phyloP scores from a whole-genome alignment of 30 jellyfish, hydroid and myxozoan genomes.

The Pelagia noctiluca region DNA sequence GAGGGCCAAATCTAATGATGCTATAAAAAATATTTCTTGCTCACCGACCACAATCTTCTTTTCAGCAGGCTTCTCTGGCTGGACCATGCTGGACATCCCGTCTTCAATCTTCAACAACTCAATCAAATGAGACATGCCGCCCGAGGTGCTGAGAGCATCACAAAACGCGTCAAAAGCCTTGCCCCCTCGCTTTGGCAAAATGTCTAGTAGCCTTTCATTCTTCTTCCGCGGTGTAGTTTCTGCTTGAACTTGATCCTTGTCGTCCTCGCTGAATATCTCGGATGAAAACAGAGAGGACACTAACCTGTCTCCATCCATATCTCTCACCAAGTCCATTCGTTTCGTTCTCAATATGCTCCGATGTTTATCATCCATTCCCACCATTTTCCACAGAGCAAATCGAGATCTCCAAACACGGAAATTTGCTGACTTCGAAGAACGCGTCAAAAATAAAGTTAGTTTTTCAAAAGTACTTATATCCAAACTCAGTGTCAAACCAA shows the following conservation, averaged over 20 bases:
- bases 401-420: no score
- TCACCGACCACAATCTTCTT: conserved; percentile 10
- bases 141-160: conserved; percentile 46
- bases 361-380: conserved; percentile 85
- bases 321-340: conserved; percentile 76
- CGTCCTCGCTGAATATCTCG: conserved; percentile 71
- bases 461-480: no score
- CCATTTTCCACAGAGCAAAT: conserved; percentile 40
- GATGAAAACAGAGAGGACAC: conserved; percentile 54
- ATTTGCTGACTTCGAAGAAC: no score
- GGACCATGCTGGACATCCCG: conserved; percentile 5
- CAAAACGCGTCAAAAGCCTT: conserved; percentile 78
- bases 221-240: conserved; percentile 64
- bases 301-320: conserved; percentile 76
- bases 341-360: conserved; percentile 76
- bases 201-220: conserved; percentile 85
- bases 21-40: not conserved
- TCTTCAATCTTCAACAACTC: conserved; percentile 45
- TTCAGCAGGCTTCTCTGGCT: conserved; percentile 23
- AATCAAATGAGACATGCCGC: conserved; percentile 43
- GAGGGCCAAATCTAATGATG: not conserved
- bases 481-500: no score
- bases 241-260: conserved; percentile 55
- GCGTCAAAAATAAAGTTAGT: no score
- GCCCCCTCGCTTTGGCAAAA: conserved; percentile 78